These are phyloP conservation scores for Corvus hawaiiensis DNA, from an alignment of 2,113 vertebrate genomes.

Conservation along the genomic window DNA sequence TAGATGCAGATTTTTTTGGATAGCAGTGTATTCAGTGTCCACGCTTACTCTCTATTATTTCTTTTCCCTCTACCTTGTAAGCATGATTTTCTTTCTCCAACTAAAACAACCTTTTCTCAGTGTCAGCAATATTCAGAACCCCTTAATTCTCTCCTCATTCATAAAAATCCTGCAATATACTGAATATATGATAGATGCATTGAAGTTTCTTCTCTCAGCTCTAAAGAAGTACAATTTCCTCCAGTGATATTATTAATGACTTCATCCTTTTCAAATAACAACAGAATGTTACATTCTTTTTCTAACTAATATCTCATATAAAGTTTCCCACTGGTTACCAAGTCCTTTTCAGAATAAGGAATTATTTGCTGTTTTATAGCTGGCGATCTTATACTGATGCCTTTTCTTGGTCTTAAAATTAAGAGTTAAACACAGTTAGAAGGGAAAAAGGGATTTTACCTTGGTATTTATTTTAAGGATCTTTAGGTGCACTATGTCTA, in stretches of 20 bases:
- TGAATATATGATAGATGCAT: background rate
- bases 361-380: background rate
- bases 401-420: no score
- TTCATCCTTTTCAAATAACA: background rate
- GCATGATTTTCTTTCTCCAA: background rate
- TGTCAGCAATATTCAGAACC: background rate
- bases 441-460: no score
- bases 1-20: background rate
- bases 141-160: background rate
- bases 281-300: background rate
- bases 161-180: background rate
- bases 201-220: background rate
- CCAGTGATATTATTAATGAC: background rate
- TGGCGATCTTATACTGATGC: background rate
- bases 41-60: background rate
- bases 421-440: no score
- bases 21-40: background rate
- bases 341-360: background rate
- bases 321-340: background rate
- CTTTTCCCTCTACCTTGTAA: background rate
- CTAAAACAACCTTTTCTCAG: background rate
- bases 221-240: background rate
- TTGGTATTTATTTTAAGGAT: no score
- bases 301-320: background rate
- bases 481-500: no score